A percentile compares a stretch with the other conserved stretches of the same genome.
These are phyloP conservation scores for Pleuronectes platessa DNA, from an alignment of 2,113 vertebrate genomes.

Conservation along the genomic window DNA sequence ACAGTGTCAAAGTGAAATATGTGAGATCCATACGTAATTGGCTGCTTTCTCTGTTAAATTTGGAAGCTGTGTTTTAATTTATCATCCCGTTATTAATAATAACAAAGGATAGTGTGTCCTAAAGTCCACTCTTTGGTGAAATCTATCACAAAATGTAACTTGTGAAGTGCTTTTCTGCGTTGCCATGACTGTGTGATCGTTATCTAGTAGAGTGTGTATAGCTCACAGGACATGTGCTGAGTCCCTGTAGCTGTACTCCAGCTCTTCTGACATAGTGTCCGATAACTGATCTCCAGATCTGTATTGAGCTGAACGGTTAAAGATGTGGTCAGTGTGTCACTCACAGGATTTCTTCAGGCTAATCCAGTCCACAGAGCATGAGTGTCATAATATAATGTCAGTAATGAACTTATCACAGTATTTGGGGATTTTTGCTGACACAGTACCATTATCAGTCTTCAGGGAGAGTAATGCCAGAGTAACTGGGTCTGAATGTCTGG, in stretches of 20 bases:
- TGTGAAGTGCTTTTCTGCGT: not conserved
- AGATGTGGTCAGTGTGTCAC: conserved; percentile 23
- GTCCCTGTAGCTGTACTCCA: too few species aligned
- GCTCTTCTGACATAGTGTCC: not conserved
- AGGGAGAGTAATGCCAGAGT: not conserved
- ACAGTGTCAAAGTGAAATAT: conserved; percentile 4
- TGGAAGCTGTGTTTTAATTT: not conserved
- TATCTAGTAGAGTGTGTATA: not conserved
- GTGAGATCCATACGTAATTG: not conserved
- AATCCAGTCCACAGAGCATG: not conserved
- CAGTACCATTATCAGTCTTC: too few species aligned
- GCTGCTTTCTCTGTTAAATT: not conserved
- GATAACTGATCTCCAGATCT: conserved; percentile 5
- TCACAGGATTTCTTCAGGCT: conserved; percentile 8
- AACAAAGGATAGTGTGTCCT: not conserved
- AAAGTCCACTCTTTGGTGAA: not conserved
- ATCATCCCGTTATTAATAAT: not conserved
- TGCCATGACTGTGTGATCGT: not conserved
- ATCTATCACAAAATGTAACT: not conserved
- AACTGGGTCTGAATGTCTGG: not conserved
- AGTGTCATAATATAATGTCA: not conserved
- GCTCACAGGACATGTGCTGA: not conserved
- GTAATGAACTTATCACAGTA: not conserved
- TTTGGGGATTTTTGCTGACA: not conserved
- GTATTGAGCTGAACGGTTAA: not conserved